phyloP scores from a whole-genome alignment of 1,140 invertebrate genomes.

The Armadillidium nasatum region DNA sequence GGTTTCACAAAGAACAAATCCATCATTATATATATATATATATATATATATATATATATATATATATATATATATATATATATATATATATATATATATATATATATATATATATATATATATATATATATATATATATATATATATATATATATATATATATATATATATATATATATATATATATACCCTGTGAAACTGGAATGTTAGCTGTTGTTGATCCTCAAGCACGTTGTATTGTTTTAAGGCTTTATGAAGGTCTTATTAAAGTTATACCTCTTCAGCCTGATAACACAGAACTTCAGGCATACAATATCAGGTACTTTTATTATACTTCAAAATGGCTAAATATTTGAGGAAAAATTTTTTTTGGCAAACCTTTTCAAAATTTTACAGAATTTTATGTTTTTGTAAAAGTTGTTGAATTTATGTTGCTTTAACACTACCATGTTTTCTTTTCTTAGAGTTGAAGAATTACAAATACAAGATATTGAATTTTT shows the following conservation, averaged over 20 bases:
- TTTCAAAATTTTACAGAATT: neutral
- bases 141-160: neutral
- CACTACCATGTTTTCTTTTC: constrained; percentile 45
- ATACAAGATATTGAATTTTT: constrained; percentile 94
- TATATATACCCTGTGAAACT: constrained; percentile 78
- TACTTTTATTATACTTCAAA: constrained; percentile 47
- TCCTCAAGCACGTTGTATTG: constrained; percentile 89
- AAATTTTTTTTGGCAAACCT: neutral
- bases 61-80: no score
- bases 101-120: no score
- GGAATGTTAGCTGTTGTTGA: constrained; percentile 92
- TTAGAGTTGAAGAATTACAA: constrained; percentile 86
- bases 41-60: no score
- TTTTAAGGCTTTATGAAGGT: constrained; percentile 91
- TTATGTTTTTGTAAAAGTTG: neutral
- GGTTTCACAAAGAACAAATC: no score
- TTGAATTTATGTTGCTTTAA: no score
- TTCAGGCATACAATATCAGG: constrained; percentile 90
- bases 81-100: no score
- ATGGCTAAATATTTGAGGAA: neutral
- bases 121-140: no score
- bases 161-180: neutral
- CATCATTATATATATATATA: no score
- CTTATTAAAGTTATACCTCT: constrained; percentile 93
- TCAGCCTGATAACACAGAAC: constrained; percentile 85